Evolutionary conservation across 2,113 vertebrate genomes (phyloP).

Genomic region (Festucalex cinctus): DNA sequence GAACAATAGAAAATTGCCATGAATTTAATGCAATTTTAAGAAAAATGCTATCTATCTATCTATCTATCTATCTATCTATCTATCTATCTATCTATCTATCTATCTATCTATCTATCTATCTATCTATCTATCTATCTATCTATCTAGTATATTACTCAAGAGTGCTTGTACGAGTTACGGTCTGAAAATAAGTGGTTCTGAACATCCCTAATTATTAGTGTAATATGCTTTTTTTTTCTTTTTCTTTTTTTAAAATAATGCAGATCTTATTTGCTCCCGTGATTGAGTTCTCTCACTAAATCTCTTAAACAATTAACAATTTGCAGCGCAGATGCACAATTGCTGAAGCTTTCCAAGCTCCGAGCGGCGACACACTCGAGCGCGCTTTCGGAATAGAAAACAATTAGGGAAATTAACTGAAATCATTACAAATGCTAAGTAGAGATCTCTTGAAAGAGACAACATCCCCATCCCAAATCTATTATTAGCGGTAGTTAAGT

Average conservation of each 20-base stretch:
- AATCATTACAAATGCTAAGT: neutral
- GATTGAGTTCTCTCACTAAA: neutral
- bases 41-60: too few species aligned
- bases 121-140: too few species aligned
- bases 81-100: too few species aligned
- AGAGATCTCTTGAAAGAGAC: neutral
- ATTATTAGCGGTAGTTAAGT: neutral
- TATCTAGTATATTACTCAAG: too few species aligned
- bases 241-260: neutral
- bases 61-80: too few species aligned
- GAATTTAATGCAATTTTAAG: too few species aligned
- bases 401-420: neutral
- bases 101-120: too few species aligned
- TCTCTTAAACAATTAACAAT: slow-evolving; percentile 1
- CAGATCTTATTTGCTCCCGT: neutral
- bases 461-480: neutral
- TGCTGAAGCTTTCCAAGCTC: neutral
- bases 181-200: too few species aligned
- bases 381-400: neutral
- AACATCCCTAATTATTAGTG: too few species aligned
- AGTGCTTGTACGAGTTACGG: too few species aligned
- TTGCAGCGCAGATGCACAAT: neutral
- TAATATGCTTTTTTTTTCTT: too few species aligned
- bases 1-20: too few species aligned
- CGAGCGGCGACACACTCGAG: neutral